Base-by-base conservation (phyloP, 2,888 invertebrate species). In the Orgyia antiqua region DNA sequence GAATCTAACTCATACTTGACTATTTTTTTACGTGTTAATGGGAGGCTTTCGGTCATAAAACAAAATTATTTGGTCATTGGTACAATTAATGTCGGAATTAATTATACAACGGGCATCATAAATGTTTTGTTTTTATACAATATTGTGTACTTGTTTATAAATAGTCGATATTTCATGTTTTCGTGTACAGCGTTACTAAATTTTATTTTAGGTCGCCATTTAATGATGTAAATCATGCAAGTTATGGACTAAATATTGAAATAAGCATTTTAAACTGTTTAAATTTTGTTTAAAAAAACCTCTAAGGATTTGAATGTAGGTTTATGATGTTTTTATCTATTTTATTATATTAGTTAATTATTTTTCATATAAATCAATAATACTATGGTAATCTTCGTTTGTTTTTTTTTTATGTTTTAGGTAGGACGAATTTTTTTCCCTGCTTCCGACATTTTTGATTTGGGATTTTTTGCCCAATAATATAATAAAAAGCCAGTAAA, bases 221-320 rank as follows among this genome's bases (percentile, higher is more conserved):
- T n/a, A 10, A 10, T 9, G n/a, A 13, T 21, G 13, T 10, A 10
- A 28, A 28, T 20, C 13, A 12, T 3, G 13, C 20, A 12, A 13
- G 21, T 27, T 27, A 27, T 17, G 10, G 10, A n/a, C n/a, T 20
- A 9, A 20, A 10, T 17, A 25, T 13, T 8, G 3, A 25, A 13
- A 13, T 8, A 13, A 9, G 10, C 13, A 13, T 17, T 17, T 35
- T 29, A 35, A 33, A 37, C 24, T 25, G 29, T 25, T 38, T 33
- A 26, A 27, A n/a, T n/a, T n/a, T n/a, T n/a, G n/a, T n/a, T n/a
- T n/a, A n/a, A n/a, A n/a, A n/a, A n/a, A n/a, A n/a, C n/a, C n/a
- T n/a, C n/a, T n/a, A n/a, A n/a, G n/a, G n/a, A n/a, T n/a, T n/a
- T n/a, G n/a, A n/a, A n/a, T n/a, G n/a, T n/a, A n/a, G n/a, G n/a